Evolutionary conservation across 2,888 invertebrate genomes (phyloP).

Genomic region (Stratiomys singularior): DNA sequence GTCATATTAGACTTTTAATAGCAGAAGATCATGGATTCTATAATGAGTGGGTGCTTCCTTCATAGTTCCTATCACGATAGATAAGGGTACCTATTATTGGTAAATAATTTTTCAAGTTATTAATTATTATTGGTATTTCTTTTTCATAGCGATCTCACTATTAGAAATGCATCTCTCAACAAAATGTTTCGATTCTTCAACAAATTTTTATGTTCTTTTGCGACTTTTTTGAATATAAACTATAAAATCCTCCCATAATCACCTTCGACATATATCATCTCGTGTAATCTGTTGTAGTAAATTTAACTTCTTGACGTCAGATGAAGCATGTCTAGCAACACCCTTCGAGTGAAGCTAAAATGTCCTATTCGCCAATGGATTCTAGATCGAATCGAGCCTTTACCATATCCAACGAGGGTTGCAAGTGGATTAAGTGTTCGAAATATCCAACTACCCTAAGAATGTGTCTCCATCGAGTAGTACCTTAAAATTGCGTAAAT

Average conservation of each 20-base stretch:
- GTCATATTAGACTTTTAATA: no score
- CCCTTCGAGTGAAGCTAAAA: not conserved
- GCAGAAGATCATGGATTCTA: no score
- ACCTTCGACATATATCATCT: not conserved
- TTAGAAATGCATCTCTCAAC: no score
- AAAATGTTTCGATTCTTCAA: no score
- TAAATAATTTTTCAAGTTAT: no score
- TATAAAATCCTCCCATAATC: not conserved
- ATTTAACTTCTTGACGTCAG: conserved; percentile 2
- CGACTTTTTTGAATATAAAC: not conserved
- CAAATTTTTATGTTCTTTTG: no score
- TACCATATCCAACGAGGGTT: not conserved
- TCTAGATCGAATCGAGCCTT: not conserved
- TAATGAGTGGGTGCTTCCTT: no score
- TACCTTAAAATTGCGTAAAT: conserved; percentile 9
- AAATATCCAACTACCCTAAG: not conserved
- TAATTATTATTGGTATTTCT: no score
- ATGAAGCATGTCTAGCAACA: conserved; percentile 4
- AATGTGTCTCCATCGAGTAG: not conserved
- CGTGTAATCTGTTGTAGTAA: not conserved
- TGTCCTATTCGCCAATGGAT: not conserved
- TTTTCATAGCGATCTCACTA: no score
- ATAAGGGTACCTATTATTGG: no score
- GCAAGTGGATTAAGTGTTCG: conserved; percentile 24
- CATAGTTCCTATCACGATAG: no score